A percentile compares a stretch with the other conserved stretches of the same genome.
These are phyloP conservation scores for Patella ulyssiponensis DNA, from an alignment of 2,888 invertebrate species.

Conservation along the genomic window DNA sequence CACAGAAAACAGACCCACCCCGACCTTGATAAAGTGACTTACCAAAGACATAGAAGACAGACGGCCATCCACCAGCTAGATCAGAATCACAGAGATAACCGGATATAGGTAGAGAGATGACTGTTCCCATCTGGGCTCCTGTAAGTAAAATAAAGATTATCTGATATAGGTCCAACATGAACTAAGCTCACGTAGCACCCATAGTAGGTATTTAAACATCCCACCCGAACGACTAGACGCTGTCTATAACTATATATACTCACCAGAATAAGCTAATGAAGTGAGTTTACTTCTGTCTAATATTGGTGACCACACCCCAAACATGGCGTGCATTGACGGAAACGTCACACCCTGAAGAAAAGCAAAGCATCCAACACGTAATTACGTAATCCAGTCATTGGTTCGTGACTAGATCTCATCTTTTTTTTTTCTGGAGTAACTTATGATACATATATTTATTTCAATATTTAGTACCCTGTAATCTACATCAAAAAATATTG, in stretches of 20 bases:
- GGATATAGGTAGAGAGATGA: constrained; percentile 76
- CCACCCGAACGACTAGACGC: too few relatives aligned
- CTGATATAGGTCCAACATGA: too few relatives aligned
- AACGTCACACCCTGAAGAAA: constrained; percentile 65
- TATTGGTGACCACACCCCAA: constrained; percentile 63
- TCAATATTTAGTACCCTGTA: too few relatives aligned
- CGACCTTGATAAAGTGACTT: constrained; percentile 32
- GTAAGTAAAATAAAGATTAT: constrained; percentile 18
- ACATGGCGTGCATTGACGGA: constrained; percentile 67
- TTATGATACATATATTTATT: too few relatives aligned
- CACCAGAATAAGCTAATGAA: constrained; percentile 55
- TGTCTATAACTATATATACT: neutral
- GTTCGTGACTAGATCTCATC: too few relatives aligned
- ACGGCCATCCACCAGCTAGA: constrained; percentile 77
- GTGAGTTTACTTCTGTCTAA: constrained; percentile 57
- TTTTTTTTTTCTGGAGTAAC: too few relatives aligned
- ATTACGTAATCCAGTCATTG: too few relatives aligned
- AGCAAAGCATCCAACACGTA: neutral
- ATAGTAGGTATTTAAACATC: too few relatives aligned
- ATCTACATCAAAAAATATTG: too few relatives aligned
- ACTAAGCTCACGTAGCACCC: too few relatives aligned
- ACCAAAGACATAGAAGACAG: constrained; percentile 78
- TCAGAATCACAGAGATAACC: constrained; percentile 76
- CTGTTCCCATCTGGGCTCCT: constrained; percentile 89
- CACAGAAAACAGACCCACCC: constrained; percentile 75